Percentiles rank a stretch among this genome's conserved stretches.
These are phyloP conservation scores for Eurystomus glaucurus DNA, from an alignment of 2,797 vertebrate species.

Conservation along the genomic window DNA sequence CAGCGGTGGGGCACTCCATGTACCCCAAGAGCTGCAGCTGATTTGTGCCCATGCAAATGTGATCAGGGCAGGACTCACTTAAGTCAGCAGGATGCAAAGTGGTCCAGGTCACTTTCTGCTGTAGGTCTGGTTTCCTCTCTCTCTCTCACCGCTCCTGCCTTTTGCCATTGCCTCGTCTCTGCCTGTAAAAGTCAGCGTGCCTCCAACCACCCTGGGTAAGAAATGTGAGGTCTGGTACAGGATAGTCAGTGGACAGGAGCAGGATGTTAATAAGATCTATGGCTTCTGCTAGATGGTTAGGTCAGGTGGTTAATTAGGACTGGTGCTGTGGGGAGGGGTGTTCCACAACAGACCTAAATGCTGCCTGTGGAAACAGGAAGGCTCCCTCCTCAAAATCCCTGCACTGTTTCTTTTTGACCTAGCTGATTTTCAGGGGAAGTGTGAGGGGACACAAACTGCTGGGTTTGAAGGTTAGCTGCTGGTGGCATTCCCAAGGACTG, in stretches of 20 bases:
- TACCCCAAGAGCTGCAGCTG: not conserved
- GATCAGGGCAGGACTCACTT: not conserved
- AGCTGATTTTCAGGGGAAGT: not conserved
- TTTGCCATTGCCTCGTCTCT: not conserved
- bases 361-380: not conserved
- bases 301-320: not conserved
- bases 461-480: not conserved
- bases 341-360: not conserved
- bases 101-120: not conserved
- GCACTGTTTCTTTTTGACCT: not conserved
- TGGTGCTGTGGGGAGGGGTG: not conserved
- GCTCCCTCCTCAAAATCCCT: not conserved
- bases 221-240: not conserved
- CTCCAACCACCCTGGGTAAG: not conserved
- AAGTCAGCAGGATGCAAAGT: not conserved
- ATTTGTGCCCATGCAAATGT: not conserved
- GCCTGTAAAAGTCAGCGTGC: not conserved
- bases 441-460: not conserved
- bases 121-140: not conserved
- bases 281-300: not conserved
- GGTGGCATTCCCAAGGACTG: not conserved
- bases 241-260: not conserved
- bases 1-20: rapidly evolving
- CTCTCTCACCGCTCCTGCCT: not conserved
- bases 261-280: not conserved